Evolutionary conservation across 1,140 invertebrate species (phyloP), one percentile per base, ranked within the genome.

Genomic region (Diachasma alloeum): DNA sequence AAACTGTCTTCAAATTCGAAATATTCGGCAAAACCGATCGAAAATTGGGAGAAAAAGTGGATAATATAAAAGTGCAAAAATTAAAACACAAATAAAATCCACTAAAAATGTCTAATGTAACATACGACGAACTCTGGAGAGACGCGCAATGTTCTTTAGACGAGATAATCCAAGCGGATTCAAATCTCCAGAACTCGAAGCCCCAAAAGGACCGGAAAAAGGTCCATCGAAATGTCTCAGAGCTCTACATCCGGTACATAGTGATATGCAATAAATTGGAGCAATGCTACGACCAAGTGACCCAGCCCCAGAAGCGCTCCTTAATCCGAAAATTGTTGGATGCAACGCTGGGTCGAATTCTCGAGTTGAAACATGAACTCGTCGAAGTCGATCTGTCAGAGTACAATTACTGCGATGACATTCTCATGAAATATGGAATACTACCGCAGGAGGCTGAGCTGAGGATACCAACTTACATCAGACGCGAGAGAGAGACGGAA

Each of bases 281-380:
- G 82, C 88, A 92, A 77, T 95, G 96, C 74, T 96, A 97, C 82
- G 97, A 98, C 84, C 96, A 97, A 89, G 92, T 97, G 73, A 91
- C 97, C 31, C 97, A 99, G 84, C 96, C 97, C 0, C 97, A 99
- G 87, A 98, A 98, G 85, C 90, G 97, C 53, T 83, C 94, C 36
- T 89, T 98, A 3, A 90, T 98, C 0, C 92, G 93, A 63, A 93
- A 94, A 78, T 85, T 97, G 1, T 85, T 98, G 0, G 96, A 98
- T 85, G 93, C 93, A 0, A 92, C 92, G 31, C 91, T 98, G 56
- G 97, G 96, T 4, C 91, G 97, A 72, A 89, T 95, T 76, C 86
- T 95, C 17, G 95, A 96, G 84, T 85, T 95, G 4, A 95, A 96
- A 88, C 92, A 96, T 82, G 96, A 98, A 83, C 90, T 98, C 68